Evolutionary conservation across 2,888 invertebrate genomes (phyloP).

Genomic region (Caprella mutica): DNA sequence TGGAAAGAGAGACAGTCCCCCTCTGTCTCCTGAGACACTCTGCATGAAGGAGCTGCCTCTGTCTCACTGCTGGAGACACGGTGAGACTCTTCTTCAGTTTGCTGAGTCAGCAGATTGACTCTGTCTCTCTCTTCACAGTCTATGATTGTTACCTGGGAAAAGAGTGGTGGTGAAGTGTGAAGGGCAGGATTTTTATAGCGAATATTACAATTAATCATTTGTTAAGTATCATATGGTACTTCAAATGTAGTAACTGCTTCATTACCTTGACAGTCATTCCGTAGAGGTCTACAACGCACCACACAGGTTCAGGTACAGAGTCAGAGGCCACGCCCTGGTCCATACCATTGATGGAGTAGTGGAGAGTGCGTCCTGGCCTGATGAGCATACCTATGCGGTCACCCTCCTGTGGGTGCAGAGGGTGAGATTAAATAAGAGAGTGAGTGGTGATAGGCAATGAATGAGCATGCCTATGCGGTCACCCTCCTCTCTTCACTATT

Average conservation of each 20-base stretch:
- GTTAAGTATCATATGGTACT: neutral
- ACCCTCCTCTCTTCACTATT: no score
- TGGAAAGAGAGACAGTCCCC: slow-evolving; percentile 64
- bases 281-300: slow-evolving; percentile 91
- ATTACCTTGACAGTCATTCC: slow-evolving; percentile 77
- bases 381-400: slow-evolving; percentile 87
- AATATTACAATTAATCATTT: no score
- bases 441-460: no score
- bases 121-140: slow-evolving; percentile 68
- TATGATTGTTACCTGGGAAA: slow-evolving; percentile 68
- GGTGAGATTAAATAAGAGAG: no score
- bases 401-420: no score
- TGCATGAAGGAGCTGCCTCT: slow-evolving; percentile 10
- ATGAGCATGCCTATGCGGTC: no score
- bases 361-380: slow-evolving; percentile 68
- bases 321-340: slow-evolving; percentile 85
- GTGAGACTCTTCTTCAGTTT: slow-evolving; percentile 44
- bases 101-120: slow-evolving; percentile 58
- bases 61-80: slow-evolving; percentile 34
- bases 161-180: no score
- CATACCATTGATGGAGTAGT: slow-evolving; percentile 83
- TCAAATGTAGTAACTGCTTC: neutral
- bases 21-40: no score
- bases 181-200: no score
- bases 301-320: slow-evolving; percentile 64